Conservation (phyloP, 2,797 vertebrate species). For the Austrolebias charrua region DNA sequence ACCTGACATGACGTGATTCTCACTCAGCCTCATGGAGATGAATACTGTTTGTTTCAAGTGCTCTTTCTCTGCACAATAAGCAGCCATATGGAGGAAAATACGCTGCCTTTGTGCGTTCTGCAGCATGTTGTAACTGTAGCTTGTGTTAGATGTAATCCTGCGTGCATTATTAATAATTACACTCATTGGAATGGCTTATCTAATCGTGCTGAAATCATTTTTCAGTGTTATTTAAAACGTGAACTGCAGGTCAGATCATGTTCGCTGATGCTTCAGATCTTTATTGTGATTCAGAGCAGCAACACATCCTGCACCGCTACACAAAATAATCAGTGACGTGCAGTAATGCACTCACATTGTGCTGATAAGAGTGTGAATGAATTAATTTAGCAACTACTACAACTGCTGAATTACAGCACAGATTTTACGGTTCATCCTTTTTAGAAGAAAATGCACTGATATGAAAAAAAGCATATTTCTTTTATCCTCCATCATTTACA, state of each 20-base stretch:
- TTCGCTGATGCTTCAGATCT: not conserved
- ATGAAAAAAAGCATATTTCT: too few species aligned
- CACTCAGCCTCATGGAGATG: slow-evolving; percentile 7
- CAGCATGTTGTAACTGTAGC: not conserved
- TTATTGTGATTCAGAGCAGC: slow-evolving; percentile 2
- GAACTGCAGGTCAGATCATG: slow-evolving; percentile 21
- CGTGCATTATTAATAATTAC: slow-evolving; percentile 21
- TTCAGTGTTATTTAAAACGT: slow-evolving; percentile 22
- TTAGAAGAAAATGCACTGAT: too few species aligned
- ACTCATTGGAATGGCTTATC: not conserved
- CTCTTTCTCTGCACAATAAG: slow-evolving; percentile 31
- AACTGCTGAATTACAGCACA: too few species aligned
- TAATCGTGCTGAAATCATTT: slow-evolving; percentile 28
- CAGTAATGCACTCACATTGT: not conserved
- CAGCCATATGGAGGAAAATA: slow-evolving; percentile 11
- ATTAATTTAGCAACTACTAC: not conserved
- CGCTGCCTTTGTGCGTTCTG: not conserved
- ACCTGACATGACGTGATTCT: slow-evolving; percentile 23
- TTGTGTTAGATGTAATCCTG: slow-evolving; percentile 7
- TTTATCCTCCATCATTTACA: too few species aligned
- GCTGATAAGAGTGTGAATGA: slow-evolving; percentile 10
- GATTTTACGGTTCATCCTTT: too few species aligned
- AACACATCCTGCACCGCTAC: not conserved
- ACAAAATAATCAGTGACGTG: not conserved
- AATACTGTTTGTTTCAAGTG: slow-evolving; percentile 28